Conservation (phyloP, 2,113 vertebrate genomes). For the Hippocampus zosterae region DNA sequence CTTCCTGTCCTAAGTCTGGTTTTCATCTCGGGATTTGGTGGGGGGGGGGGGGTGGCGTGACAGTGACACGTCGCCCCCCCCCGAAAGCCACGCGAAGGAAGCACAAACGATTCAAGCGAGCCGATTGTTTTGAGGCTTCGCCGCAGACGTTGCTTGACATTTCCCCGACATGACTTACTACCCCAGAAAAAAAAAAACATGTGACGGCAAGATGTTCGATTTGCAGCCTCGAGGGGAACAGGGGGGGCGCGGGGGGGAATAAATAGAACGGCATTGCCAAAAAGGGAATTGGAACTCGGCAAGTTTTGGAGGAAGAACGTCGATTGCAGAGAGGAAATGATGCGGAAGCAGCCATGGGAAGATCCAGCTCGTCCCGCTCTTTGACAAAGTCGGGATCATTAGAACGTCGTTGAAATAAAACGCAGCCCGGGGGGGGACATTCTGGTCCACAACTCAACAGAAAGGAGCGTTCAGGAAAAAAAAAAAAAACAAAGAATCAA, state of each 20-base stretch:
- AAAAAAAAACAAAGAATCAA: background rate
- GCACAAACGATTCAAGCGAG: background rate
- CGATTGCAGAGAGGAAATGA: slow-evolving; percentile 42
- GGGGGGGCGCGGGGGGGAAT: no score
- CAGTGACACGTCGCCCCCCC: background rate
- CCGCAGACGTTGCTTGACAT: slow-evolving; percentile 7
- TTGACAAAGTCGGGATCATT: background rate
- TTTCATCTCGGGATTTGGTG: background rate
- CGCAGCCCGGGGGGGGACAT: background rate
- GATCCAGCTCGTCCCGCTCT: background rate
- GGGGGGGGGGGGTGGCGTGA: background rate
- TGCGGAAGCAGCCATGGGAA: slow-evolving; percentile 48
- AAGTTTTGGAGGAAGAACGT: slow-evolving; percentile 20
- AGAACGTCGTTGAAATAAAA: background rate
- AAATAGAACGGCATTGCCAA: background rate
- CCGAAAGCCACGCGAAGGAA: background rate
- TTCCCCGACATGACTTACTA: slow-evolving; percentile 1
- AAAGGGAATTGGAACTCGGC: slow-evolving; percentile 11
- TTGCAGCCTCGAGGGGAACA: slow-evolving; percentile 4
- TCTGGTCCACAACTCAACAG: background rate
- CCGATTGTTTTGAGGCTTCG: background rate
- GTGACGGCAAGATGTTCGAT: slow-evolving; percentile 1
- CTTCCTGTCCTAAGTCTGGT: slow-evolving; percentile 1
- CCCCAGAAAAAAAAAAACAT: slow-evolving; percentile 22
- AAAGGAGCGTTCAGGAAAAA: background rate